Evolutionary conservation across 2,888 invertebrate species (phyloP).

Genomic region (Rugalucina vietnamica): DNA sequence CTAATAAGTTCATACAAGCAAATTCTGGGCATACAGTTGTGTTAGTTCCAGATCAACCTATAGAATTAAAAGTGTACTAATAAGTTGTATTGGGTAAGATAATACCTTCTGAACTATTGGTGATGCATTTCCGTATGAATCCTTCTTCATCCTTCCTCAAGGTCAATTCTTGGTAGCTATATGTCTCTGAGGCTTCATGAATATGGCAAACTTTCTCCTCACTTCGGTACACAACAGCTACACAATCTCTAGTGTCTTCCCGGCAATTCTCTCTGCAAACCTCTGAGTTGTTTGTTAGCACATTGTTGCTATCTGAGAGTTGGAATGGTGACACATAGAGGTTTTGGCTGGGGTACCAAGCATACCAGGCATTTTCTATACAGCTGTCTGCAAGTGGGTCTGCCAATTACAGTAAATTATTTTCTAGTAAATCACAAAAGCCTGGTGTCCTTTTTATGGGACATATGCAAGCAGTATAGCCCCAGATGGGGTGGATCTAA

Average conservation of each 20-base stretch:
- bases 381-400: neutral
- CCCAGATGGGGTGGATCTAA: too few relatives aligned
- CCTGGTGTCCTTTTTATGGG: too few relatives aligned
- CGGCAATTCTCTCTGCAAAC: neutral
- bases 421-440: too few relatives aligned
- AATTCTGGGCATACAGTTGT: too few relatives aligned
- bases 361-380: neutral
- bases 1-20: too few relatives aligned
- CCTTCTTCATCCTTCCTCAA: neutral
- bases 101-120: neutral
- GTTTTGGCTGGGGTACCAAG: neutral
- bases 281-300: neutral
- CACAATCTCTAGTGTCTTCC: neutral
- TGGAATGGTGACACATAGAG: neutral
- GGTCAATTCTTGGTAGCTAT: neutral
- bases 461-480: too few relatives aligned
- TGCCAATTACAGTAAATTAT: too few relatives aligned
- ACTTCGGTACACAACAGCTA: neutral
- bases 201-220: neutral
- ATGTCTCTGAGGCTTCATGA: neutral
- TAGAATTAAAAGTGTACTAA: too few relatives aligned
- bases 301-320: neutral
- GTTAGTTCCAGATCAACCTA: too few relatives aligned
- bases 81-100: too few relatives aligned
- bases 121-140: neutral